Percentiles rank a stretch among this genome's conserved stretches.
These are phyloP conservation scores for Buathra laborator DNA, from an alignment of 2,888 invertebrate genomes.

Conservation along the genomic window DNA sequence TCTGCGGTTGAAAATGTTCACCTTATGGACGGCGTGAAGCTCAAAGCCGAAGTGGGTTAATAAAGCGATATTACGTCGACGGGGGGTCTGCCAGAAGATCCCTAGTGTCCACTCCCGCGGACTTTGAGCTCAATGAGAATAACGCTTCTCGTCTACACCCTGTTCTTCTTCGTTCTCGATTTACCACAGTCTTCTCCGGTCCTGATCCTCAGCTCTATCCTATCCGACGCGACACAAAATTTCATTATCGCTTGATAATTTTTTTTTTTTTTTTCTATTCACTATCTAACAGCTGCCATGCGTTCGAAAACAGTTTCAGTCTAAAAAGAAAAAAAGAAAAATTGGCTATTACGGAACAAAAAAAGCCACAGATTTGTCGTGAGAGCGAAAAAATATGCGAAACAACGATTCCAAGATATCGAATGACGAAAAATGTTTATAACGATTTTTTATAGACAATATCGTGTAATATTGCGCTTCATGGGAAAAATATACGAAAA, in stretches of 20 bases:
- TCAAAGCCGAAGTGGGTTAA: slow-evolving; percentile 81
- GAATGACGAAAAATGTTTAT: too few species aligned
- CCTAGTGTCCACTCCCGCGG: slow-evolving; percentile 79
- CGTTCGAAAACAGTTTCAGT: too few species aligned
- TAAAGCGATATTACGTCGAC: slow-evolving; percentile 84
- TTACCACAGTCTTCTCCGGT: background rate
- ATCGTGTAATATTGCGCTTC: too few species aligned
- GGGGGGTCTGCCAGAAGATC: slow-evolving; percentile 79
- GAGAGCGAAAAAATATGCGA: too few species aligned
- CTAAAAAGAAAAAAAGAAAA: too few species aligned
- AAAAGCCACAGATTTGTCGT: too few species aligned
- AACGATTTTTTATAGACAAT: too few species aligned
- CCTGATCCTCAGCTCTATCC: background rate
- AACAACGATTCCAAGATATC: too few species aligned
- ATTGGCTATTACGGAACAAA: too few species aligned
- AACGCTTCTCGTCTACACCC: slow-evolving; percentile 61
- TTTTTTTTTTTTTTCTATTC: too few species aligned
- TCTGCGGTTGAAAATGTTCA: background rate
- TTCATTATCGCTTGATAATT: background rate
- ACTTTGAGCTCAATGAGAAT: slow-evolving; percentile 74
- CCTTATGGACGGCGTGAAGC: slow-evolving; percentile 6
- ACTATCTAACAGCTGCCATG: too few species aligned
- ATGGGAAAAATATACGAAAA: too few species aligned
- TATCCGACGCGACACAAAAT: background rate
- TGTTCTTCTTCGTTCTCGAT: background rate